Percentiles rank a stretch among this genome's conserved stretches.
Conservation (phyloP, 2,113 vertebrate genomes). For the cattle (Bos taurus) region ARS-UCD2.0 NC_037329.1:77318001-77318500, state of each 20-base stretch:
- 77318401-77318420: not conserved
- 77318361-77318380: not conserved
- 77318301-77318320: not conserved
- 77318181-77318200: not conserved
- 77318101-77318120: not conserved
- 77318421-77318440: not conserved
- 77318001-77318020: not conserved
- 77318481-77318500: not conserved
- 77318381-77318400: not conserved
- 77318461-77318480: not conserved
- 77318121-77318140: not conserved
- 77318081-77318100: not conserved
- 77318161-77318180: not conserved
- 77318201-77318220: not conserved
- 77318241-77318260: not conserved
- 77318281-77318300: not conserved
- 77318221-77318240: not conserved
- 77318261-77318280: not conserved
- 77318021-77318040: not conserved
- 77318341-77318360: not conserved
- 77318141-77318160: not conserved
- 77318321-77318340: not conserved
- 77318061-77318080: not conserved
- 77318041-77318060: not conserved
- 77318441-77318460: not conserved